Evolutionary conservation across 2,797 vertebrate species (phyloP).

Genomic region (Macropus fuliginosus): DNA sequence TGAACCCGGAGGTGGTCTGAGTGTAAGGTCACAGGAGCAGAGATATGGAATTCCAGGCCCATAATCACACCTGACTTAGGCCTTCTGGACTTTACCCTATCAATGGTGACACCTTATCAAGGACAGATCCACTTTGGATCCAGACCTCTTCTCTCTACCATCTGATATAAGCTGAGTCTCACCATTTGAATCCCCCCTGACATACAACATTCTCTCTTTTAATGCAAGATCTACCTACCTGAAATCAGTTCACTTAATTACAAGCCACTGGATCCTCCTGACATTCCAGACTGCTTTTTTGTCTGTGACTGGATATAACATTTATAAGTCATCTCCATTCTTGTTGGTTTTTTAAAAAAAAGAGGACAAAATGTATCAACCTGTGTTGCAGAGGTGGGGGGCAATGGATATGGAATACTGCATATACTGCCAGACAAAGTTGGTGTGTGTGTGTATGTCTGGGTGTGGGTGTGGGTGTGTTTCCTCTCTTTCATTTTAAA

Average conservation of each 20-base stretch:
- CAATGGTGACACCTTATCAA: not conserved
- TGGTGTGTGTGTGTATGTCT: not conserved
- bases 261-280: not conserved
- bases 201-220: not conserved
- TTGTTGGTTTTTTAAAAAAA: not conserved
- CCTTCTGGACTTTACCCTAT: not conserved
- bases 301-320: not conserved
- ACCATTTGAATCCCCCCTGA: not conserved
- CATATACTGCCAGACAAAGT: not conserved
- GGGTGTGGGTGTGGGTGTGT: not conserved
- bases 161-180: not conserved
- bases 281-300: not conserved
- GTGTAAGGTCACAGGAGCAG: not conserved
- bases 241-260: not conserved
- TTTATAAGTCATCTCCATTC: not conserved
- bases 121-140: not conserved
- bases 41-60: not conserved
- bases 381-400: not conserved
- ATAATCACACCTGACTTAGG: not conserved
- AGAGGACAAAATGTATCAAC: not conserved
- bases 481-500: not conserved
- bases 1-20: not conserved
- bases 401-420: not conserved
- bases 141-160: not conserved
- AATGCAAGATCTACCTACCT: not conserved